Evolutionary conservation across 2,797 vertebrate genomes (phyloP), one percentile per base, ranked within the genome.

Genomic region (Sylvilagus floridanus): DNA sequence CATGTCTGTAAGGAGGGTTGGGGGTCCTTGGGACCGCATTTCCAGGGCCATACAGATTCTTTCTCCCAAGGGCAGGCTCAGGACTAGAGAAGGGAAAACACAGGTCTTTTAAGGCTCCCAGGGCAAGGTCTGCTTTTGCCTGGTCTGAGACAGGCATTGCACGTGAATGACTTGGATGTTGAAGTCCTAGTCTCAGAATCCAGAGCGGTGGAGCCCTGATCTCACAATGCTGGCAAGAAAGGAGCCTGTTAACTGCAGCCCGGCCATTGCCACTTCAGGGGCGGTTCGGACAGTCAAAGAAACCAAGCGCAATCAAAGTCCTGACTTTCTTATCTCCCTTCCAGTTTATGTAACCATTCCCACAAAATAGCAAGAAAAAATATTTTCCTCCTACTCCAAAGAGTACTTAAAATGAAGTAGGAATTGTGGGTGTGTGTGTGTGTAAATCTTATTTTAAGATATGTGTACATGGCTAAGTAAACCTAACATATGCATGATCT

Each of bases 121-220:
- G 73, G 69, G 17, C 14, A 35, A 7, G n/a, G 28, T 4, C 19
- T 63, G 1, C 9, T 78, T 71, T n/a, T 52, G 13, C 54, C 35
- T 66, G 52, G 16, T 24, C 50, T 83, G 52, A 76, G 8, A 5
- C 8, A 10, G 2, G 22, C 21, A 5, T 1, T 63, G 54, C 91
- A 32, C 13, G 0, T 72, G 32, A 24, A 42, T n/a, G 5, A 72
- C 28, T 30, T 24, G n/a, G 68, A 63, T 66, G 17, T 28, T 68
- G 37, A 47, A 88, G 4, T 2, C 26, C 21, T 37, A 0, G n/a
- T 47, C 14, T 87, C 65, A 88, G 62, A 32, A 11, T 35, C 42
- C 17, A 35, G 0, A 7, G 1, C 13, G 3, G 3, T 9, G 4
- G 13, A 88, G 9, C 3, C 7, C 1, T 4, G 28, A 69, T 37